These are phyloP conservation scores for Psylliodes chrysocephalus DNA, from an alignment of 2,888 invertebrate species.

Conservation along the genomic window DNA sequence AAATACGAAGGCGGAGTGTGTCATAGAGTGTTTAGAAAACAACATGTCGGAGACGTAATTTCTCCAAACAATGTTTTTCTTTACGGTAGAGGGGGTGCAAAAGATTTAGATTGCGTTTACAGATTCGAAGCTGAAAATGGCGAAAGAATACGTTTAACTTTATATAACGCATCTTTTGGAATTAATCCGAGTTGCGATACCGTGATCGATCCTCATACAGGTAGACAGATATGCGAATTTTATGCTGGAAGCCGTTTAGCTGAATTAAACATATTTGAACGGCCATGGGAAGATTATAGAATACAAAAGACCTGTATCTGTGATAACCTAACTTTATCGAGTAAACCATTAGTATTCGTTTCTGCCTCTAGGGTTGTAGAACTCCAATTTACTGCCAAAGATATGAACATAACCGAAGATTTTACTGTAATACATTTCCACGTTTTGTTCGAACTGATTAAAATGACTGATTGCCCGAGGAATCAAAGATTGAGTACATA, in stretches of 20 bases:
- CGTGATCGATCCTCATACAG: slow-evolving; percentile 77
- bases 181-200: slow-evolving; percentile 74
- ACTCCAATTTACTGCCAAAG: slow-evolving; percentile 78
- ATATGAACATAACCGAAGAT: slow-evolving; percentile 82
- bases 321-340: slow-evolving; percentile 74
- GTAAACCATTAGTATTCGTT: slow-evolving; percentile 72
- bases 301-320: slow-evolving; percentile 83
- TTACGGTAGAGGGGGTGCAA: slow-evolving; percentile 85
- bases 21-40: slow-evolving; percentile 73
- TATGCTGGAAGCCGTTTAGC: slow-evolving; percentile 62
- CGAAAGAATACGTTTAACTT: slow-evolving; percentile 73
- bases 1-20: slow-evolving; percentile 63
- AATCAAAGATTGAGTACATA: slow-evolving; percentile 72
- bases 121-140: slow-evolving; percentile 67
- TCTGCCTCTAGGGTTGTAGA: slow-evolving; percentile 78
- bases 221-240: slow-evolving; percentile 70
- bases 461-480: slow-evolving; percentile 73
- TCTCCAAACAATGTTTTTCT: slow-evolving; percentile 82
- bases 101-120: slow-evolving; percentile 80
- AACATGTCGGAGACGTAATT: slow-evolving; percentile 71
- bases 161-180: slow-evolving; percentile 80
- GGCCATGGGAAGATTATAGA: slow-evolving; percentile 77
- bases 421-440: slow-evolving; percentile 84
- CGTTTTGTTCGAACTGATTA: slow-evolving; percentile 75
- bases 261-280: slow-evolving; percentile 73